Evolutionary conservation across 2,113 vertebrate species (phyloP), one percentile per base, ranked within the genome.

Genomic region (Micronycteris hirsuta): DNA sequence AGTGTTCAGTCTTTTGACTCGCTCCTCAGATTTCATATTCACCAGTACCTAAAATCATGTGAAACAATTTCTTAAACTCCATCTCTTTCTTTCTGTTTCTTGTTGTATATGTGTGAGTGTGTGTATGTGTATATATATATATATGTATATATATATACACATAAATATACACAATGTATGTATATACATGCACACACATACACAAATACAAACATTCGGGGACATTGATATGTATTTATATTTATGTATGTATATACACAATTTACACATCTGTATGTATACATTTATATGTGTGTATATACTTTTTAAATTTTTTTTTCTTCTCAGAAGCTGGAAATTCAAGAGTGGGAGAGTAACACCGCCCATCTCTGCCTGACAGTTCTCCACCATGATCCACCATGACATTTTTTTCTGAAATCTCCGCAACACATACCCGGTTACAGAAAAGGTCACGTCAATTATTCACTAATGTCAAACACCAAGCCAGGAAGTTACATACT

Each of bases 51-150:
- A 68, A 15, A 49, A 41, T 70, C 41, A 43, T 49, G 52, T 73
- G 65, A 73, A 28, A 6, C 7, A 49, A 16, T 26, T 65, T 20
- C 68, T 73, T 52, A 52, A 68, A 36, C 36, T 63, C 26, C 26
- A 26, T 28, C 58, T 24, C 43, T 82, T 28, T 49, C 10, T 43
- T 26, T 84, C 77, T 47, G 20, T 52, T 74, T 63, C 24, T 77
- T 88, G 0, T 0, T 16, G 2, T 88, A 2, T 36, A 33, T 28
- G 19, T 71, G 36, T 24, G 13, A 20, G 58, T 41, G 67, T 41
- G 24, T 31, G 17, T 33, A 14, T 33, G 8, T 26, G 1, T 65
- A 4, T n/a, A 3, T 22, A 0, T 16, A 3, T 31, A 1, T 15
- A 17, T 33, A 5, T 28, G 11, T n/a, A n/a, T 74, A 38, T n/a